These are phyloP conservation scores for Ophion ellenae DNA, from an alignment of 2,888 invertebrate species.

Conservation along the genomic window DNA sequence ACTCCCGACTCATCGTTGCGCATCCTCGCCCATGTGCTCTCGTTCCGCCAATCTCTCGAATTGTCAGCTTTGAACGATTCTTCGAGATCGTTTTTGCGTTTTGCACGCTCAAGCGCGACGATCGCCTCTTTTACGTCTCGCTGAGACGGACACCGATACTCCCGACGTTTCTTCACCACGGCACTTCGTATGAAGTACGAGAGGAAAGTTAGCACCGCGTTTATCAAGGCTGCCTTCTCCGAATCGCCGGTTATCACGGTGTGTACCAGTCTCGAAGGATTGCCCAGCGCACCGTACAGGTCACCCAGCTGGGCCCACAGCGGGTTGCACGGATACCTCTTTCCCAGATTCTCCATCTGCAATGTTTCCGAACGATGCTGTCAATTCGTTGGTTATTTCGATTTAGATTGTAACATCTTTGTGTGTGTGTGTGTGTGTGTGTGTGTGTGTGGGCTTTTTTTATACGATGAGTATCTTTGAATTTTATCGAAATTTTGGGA, in stretches of 20 bases:
- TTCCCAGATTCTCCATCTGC: slow-evolving; percentile 85
- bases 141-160: slow-evolving; percentile 74
- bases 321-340: slow-evolving; percentile 92
- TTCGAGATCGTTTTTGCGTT: slow-evolving; percentile 67
- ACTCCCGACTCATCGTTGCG: not conserved
- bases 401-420: not conserved
- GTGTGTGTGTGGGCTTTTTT: not conserved
- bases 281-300: slow-evolving; percentile 93
- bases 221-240: slow-evolving; percentile 88
- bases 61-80: slow-evolving; percentile 16
- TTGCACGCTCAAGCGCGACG: slow-evolving; percentile 71
- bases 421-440: not conserved
- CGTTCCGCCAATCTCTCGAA: not conserved
- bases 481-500: not conserved
- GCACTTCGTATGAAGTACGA: slow-evolving; percentile 91
- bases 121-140: slow-evolving; percentile 78
- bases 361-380: slow-evolving; percentile 34
- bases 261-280: slow-evolving; percentile 90
- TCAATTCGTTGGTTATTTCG: not conserved
- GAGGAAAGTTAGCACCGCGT: slow-evolving; percentile 90
- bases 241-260: slow-evolving; percentile 90
- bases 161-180: slow-evolving; percentile 76
- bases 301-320: slow-evolving; percentile 96
- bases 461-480: not conserved
- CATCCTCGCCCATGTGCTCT: not conserved